phyloP scores from a whole-genome alignment of 2,797 vertebrate genomes.

The Miichthys miiuy region DNA sequence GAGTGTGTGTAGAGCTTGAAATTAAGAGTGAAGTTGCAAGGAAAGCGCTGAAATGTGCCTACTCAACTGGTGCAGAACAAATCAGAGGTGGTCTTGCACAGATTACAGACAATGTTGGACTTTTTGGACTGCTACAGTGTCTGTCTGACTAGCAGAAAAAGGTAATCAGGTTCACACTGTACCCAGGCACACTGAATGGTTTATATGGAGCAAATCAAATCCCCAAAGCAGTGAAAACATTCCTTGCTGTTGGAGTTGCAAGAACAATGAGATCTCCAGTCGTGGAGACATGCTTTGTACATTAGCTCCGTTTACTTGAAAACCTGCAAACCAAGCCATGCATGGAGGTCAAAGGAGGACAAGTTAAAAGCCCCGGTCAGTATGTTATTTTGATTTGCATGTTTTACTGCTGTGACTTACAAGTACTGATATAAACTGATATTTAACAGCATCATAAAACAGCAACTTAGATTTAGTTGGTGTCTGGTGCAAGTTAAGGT shows the following conservation, averaged over 20 bases:
- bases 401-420: background rate
- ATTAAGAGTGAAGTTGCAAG: constrained; percentile 39
- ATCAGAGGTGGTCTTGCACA: constrained; percentile 49
- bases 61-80: constrained; percentile 56
- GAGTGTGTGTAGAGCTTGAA: constrained; percentile 29
- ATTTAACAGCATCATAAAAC: background rate
- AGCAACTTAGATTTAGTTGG: background rate
- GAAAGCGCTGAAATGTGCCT: constrained; percentile 27
- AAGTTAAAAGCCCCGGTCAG: background rate
- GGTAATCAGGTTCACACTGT: constrained; percentile 47
- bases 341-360: background rate
- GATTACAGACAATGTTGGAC: constrained; percentile 46
- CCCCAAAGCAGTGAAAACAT: constrained; percentile 35
- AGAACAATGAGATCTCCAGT: constrained; percentile 24
- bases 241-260: background rate
- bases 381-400: background rate
- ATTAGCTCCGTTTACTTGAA: constrained; percentile 12
- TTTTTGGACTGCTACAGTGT: constrained; percentile 31
- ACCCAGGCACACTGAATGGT: constrained; percentile 33
- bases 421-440: background rate
- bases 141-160: constrained; percentile 41
- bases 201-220: constrained; percentile 48
- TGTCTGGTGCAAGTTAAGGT: background rate
- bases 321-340: constrained; percentile 7
- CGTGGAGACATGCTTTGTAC: constrained; percentile 1